A percentile compares a stretch with the other conserved stretches of the same genome.
phyloP scores from a whole-genome alignment of 1,140 invertebrate genomes.

The Drosophila funebris region DNA sequence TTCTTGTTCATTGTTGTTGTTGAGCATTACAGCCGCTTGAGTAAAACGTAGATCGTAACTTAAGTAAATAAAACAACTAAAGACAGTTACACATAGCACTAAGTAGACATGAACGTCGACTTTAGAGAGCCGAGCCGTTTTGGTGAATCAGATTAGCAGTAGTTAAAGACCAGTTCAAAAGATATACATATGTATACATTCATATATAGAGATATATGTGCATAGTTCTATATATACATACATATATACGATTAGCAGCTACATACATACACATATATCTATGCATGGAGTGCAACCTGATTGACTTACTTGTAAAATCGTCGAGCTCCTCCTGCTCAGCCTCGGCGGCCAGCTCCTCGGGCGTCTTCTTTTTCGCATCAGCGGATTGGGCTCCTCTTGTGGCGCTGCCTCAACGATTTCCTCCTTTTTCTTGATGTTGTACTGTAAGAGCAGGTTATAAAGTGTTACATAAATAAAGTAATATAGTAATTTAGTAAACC shows the following conservation, averaged over 20 bases:
- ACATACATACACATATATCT: conserved; percentile 34
- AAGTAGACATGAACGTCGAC: conserved; percentile 5
- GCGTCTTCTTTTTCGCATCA: conserved; percentile 99
- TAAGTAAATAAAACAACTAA: conserved; percentile 38
- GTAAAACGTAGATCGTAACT: conserved; percentile 18
- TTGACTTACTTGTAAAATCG: conserved; percentile 96
- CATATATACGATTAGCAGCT: conserved; percentile 5
- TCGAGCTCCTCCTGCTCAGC: conserved; percentile 97
- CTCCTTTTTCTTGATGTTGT: conserved; percentile 99
- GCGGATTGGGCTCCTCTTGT: conserved; percentile 93
- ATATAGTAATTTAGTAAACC: not conserved
- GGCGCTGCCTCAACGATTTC: conserved; percentile 91
- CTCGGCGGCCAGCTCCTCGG: conserved; percentile 97
- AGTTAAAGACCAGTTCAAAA: conserved; percentile 3
- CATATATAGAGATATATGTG: conserved; percentile 12
- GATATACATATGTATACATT: not conserved
- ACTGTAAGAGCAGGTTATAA: conserved; percentile 86
- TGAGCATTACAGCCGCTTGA: conserved; percentile 14
- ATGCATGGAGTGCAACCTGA: conserved; percentile 7
- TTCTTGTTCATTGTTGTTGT: conserved; percentile 14
- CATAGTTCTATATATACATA: too few species aligned
- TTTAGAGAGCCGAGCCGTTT: conserved; percentile 8
- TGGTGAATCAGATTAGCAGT: conserved; percentile 10
- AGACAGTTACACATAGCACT: conserved; percentile 46
- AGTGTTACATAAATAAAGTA: not conserved